Conservation (phyloP, 2,113 vertebrate genomes). For the Todiramphus chloris region DNA sequence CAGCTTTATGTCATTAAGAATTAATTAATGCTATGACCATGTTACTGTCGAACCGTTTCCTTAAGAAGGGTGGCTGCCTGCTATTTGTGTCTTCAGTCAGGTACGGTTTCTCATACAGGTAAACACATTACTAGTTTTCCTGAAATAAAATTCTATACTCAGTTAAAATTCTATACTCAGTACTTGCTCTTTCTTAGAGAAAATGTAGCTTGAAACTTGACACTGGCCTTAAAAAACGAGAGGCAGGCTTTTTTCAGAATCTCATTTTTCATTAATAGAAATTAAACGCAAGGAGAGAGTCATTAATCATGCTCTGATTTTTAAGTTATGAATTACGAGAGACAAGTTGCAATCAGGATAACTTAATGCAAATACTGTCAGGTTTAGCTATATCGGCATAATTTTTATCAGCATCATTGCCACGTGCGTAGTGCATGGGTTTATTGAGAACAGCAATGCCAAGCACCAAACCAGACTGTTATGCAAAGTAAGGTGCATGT, state of each 20-base stretch:
- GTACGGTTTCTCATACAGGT: not conserved
- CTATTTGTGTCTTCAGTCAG: not conserved
- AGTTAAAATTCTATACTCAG: not conserved
- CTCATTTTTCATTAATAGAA: not conserved
- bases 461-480: not conserved
- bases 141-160: not conserved
- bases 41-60: not conserved
- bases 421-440: not conserved
- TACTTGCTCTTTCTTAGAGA: not conserved
- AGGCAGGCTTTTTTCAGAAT: not conserved
- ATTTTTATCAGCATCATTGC: not conserved
- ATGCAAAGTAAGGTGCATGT: not conserved
- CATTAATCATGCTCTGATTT: not conserved
- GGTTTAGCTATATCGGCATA: not conserved
- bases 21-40: not conserved
- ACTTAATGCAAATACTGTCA: not conserved
- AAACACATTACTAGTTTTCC: not conserved
- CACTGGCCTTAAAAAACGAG: not conserved
- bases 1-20: not conserved
- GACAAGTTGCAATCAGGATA: not conserved
- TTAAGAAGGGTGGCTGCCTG: not conserved
- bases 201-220: not conserved
- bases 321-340: not conserved
- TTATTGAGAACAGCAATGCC: not conserved
- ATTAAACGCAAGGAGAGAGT: not conserved